Conservation (phyloP, 2,888 invertebrate genomes). For the Anoplius nigerrimus region DNA sequence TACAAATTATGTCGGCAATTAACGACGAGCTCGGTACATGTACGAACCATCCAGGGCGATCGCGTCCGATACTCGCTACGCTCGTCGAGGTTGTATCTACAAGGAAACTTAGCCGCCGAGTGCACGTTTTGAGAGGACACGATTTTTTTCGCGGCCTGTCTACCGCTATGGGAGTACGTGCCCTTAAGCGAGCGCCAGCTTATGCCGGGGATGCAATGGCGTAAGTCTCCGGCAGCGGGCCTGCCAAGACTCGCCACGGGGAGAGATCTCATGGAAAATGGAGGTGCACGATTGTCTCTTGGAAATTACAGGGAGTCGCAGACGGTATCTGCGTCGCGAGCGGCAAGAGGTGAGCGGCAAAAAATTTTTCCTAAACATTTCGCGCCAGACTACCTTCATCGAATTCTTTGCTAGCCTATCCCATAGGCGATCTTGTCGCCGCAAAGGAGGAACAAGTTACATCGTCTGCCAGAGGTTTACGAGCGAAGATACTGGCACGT, state of each 20-base stretch:
- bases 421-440: too few relatives aligned
- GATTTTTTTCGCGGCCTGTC: conserved; percentile 50
- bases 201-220: conserved; percentile 41
- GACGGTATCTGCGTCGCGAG: conserved; percentile 25
- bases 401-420: too few relatives aligned
- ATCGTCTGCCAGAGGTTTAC: too few relatives aligned
- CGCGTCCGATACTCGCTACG: conserved; percentile 49
- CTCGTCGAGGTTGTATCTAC: conserved; percentile 46
- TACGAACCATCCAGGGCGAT: conserved; percentile 57
- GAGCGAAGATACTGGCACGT: too few relatives aligned
- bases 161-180: conserved; percentile 49
- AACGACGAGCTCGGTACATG: conserved; percentile 56
- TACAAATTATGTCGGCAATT: conserved; percentile 65
- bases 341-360: conserved; percentile 14
- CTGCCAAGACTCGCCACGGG: conserved; percentile 27
- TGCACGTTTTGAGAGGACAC: conserved; percentile 48
- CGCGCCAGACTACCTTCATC: background rate
- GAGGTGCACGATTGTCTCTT: conserved; percentile 55
- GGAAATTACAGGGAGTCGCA: conserved; percentile 44
- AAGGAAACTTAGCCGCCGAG: conserved; percentile 44
- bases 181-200: conserved; percentile 49
- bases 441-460: too few relatives aligned
- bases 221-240: conserved; percentile 39
- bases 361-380: conserved; percentile 36
- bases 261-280: conserved; percentile 53